Evolutionary conservation across 2,113 vertebrate genomes (phyloP).

Genomic region (Ictalurus furcatus): DNA sequence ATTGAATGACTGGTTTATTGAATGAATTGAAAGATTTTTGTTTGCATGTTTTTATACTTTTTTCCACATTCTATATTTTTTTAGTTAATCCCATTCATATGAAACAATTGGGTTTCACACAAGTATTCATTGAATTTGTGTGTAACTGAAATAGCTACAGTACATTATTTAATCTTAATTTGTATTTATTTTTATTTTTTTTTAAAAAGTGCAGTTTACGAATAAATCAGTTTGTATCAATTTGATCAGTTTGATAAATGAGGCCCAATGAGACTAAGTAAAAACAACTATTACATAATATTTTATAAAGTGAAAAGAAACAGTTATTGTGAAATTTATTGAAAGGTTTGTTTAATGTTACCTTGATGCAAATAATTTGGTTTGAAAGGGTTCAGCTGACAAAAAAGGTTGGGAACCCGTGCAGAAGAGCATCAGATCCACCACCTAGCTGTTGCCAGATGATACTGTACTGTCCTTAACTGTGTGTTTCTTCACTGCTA

Average conservation of each 20-base stretch:
- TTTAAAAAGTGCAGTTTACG: neutral
- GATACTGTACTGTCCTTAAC: neutral
- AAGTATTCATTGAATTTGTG: too few relatives aligned
- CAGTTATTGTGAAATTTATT: neutral
- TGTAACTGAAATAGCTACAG: neutral
- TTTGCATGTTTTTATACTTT: too few relatives aligned
- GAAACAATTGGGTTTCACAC: too few relatives aligned
- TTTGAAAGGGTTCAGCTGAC: neutral
- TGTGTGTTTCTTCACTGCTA: neutral
- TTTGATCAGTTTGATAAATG: neutral
- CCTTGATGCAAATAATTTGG: neutral
- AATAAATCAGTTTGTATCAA: neutral
- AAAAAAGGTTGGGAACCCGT: neutral
- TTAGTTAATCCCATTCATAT: too few relatives aligned
- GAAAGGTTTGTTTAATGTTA: neutral
- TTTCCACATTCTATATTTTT: too few relatives aligned
- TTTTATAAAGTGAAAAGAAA: neutral
- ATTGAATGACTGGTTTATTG: too few relatives aligned
- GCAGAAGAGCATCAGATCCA: neutral
- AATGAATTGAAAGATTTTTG: too few relatives aligned
- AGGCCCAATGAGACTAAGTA: neutral
- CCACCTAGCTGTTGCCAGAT: slow-evolving; percentile 4
- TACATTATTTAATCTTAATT: neutral
- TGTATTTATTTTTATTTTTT: too few relatives aligned
- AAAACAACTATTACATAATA: neutral